Evolutionary conservation across 1,140 invertebrate species (phyloP).

Genomic region (Drosophila nikananu): DNA sequence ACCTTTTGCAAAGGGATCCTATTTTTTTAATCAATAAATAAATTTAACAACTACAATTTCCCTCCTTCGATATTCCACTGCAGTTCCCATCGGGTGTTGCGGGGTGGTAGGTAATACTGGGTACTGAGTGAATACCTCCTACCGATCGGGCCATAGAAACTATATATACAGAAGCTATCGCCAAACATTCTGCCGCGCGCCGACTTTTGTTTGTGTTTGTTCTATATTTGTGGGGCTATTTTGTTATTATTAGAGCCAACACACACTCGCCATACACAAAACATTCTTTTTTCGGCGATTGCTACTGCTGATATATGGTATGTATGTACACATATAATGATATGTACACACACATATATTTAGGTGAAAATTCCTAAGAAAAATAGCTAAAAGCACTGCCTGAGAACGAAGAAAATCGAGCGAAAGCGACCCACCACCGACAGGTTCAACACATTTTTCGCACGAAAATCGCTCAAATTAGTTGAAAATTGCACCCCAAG

Average conservation of each 20-base stretch:
- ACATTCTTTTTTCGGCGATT: slow-evolving; percentile 61
- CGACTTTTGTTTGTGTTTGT: slow-evolving; percentile 37
- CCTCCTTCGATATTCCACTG: not conserved
- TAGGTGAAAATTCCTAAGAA: slow-evolving; percentile 73
- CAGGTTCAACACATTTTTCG: slow-evolving; percentile 61
- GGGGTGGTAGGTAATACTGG: slow-evolving; percentile 10
- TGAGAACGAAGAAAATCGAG: slow-evolving; percentile 45
- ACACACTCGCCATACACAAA: slow-evolving; percentile 30
- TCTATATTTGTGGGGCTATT: slow-evolving; percentile 31
- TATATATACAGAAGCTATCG: slow-evolving; percentile 24
- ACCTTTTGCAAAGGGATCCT: not conserved
- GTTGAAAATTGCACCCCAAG: slow-evolving; percentile 58
- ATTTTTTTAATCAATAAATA: too few relatives aligned
- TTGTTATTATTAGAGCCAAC: slow-evolving; percentile 69
- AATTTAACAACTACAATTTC: not conserved
- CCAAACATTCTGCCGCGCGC: slow-evolving; percentile 38
- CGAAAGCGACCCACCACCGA: slow-evolving; percentile 44
- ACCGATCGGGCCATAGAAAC: slow-evolving; percentile 30
- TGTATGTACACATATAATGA: slow-evolving; percentile 22
- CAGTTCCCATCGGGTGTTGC: not conserved
- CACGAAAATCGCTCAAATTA: slow-evolving; percentile 56
- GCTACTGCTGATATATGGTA: slow-evolving; percentile 42
- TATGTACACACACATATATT: slow-evolving; percentile 41
- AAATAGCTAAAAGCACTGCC: slow-evolving; percentile 52
- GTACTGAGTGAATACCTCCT: slow-evolving; percentile 7